phyloP scores from a whole-genome alignment of 2,797 vertebrate species.

The Spheniscus humboldti region DNA sequence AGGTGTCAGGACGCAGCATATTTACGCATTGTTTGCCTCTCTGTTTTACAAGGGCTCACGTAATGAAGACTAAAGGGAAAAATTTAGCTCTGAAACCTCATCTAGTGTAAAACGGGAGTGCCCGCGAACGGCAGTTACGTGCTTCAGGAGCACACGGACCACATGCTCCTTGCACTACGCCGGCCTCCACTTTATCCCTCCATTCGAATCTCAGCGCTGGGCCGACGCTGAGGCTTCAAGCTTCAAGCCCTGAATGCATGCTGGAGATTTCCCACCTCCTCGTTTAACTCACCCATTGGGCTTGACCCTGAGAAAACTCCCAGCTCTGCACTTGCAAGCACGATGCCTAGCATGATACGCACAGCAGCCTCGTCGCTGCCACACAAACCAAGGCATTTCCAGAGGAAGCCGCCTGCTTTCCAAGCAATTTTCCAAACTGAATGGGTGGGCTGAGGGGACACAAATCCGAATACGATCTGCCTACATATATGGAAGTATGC shows the following conservation, averaged over 20 bases:
- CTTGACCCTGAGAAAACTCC: background rate
- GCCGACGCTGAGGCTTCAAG: background rate
- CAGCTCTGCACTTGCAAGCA: background rate
- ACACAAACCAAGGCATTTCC: background rate
- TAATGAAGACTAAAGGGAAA: background rate
- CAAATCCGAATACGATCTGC: background rate
- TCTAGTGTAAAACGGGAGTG: background rate
- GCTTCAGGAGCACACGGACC: background rate
- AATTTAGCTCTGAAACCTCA: background rate
- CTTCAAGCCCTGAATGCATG: background rate
- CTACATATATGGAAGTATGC: background rate
- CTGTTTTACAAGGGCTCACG: background rate
- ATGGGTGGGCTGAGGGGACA: background rate
- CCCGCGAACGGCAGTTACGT: background rate
- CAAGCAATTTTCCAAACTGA: background rate
- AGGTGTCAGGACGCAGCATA: background rate
- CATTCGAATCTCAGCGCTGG: background rate
- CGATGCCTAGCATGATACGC: fast-evolving
- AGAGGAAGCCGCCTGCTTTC: background rate
- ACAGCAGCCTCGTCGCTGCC: background rate
- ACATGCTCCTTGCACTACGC: background rate
- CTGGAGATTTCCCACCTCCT: background rate
- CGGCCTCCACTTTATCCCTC: background rate
- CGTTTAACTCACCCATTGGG: background rate
- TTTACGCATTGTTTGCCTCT: background rate